Evolutionary conservation across 2,888 invertebrate genomes (phyloP), one percentile per base, ranked within the genome.

Genomic region (Lasioglossum lativentre): DNA sequence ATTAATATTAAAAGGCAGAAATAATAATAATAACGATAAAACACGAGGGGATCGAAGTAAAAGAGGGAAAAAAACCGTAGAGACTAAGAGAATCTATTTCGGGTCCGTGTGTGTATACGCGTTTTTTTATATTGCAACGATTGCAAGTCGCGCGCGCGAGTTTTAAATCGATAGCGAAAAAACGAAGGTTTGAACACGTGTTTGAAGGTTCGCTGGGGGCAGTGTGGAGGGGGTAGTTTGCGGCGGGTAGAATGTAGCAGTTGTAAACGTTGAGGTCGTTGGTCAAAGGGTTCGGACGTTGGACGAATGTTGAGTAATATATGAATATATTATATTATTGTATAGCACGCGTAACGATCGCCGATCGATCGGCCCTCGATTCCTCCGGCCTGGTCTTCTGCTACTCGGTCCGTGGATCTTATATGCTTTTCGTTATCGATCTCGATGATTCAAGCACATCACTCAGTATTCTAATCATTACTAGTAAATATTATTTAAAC

Each of bases 31-130:
- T 84, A 78, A 83, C 71, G 80, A 83, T 83, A 82, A 82, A 74
- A 63, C 52, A 30, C 59, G 27, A 59, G 27, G 52, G 52, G 52
- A n/a, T 63, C 14, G 63, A 30, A 63, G 63, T 63, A 30, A 47
- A 74, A 42, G 27, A 59, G 72, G 68, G 42, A 73, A 78, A 80
- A 27, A 73, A 79, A 27, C 63, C 83, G 80, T 86, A 86, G 83
- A 74, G 73, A 76, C 59, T 83, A 87, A 89, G 88, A 89, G 86
- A 91, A 87, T 93, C 90, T 92, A 93, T 93, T 93, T 93, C 91
- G 92, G 91, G 92, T 92, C 89, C 91, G 91, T 93, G 92, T 93
- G 93, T 92, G 92, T 91, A 92, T 83, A 87, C 87, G 87, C 87
- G 87, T 87, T 87, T 87, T 87, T 87, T 87, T 87, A 87, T 87